Evolutionary conservation across 1,140 invertebrate genomes (phyloP).

Genomic region (Magallana gigas): DNA sequence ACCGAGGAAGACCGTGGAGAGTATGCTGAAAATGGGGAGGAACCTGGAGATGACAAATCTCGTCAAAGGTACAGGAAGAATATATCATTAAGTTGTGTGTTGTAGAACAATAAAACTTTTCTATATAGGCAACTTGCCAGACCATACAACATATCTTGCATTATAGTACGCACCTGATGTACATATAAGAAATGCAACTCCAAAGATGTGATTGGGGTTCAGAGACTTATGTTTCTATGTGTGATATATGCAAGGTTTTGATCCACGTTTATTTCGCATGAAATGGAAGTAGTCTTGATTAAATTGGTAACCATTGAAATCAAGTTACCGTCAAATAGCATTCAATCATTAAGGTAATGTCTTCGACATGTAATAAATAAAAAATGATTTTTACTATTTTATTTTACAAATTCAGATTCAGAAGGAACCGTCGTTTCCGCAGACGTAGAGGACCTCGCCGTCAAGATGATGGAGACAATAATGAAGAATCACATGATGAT

Average conservation of each 20-base stretch:
- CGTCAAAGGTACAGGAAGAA: constrained; percentile 30
- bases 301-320: too few relatives aligned
- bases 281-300: too few relatives aligned
- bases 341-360: too few relatives aligned
- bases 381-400: too few relatives aligned
- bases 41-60: constrained; percentile 34
- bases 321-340: too few relatives aligned
- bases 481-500: constrained; percentile 62
- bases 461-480: constrained; percentile 62
- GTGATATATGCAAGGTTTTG: too few relatives aligned
- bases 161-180: neutral
- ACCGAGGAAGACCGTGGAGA: constrained; percentile 38
- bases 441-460: constrained; percentile 51
- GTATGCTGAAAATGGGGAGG: constrained; percentile 41
- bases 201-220: too few relatives aligned
- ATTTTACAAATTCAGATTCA: neutral
- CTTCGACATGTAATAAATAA: too few relatives aligned
- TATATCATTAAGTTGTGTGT: neutral
- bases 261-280: too few relatives aligned
- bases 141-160: too few relatives aligned
- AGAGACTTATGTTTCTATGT: neutral
- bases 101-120: too few relatives aligned
- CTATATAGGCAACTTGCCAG: too few relatives aligned
- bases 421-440: constrained; percentile 45
- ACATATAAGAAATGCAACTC: neutral